Evolutionary conservation across 2,797 vertebrate genomes (phyloP), one percentile per base, ranked within the genome.

Genomic region (Cirrhinus mrigala): DNA sequence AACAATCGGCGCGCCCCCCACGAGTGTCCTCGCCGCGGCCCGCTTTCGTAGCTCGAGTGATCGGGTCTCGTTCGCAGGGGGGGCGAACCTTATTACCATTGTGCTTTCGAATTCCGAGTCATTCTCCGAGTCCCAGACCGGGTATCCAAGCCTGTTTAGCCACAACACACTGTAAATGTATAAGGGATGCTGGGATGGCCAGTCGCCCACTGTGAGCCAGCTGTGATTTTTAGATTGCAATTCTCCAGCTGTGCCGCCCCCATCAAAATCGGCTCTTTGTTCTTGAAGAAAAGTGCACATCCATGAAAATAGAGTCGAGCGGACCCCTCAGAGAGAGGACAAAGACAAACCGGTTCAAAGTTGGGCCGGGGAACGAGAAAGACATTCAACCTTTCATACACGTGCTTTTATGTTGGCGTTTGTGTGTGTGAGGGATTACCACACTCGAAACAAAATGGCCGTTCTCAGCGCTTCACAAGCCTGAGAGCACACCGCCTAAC

Each of bases 141-240:
- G 73, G 87, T 81, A 60, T 84, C 90, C 78, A 56, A 71, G 86
- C 62, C 85, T 69, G 70, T 81, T 85, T 88, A 84, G 73, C 64
- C 77, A 52, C 54, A n/a, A 64, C 66, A 14, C 82, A 86, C 84
- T 85, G 85, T 87, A 87, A 84, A 88, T 87, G 80, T 81, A 82
- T 12, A n/a, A 79, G 62, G 71, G 81, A 87, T 76, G 69, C 85
- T 27, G 84, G 52, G 85, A 86, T 54, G 87, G 84, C 62, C 54
- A 29, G 76, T 82, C 27, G 52, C 83, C 74, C 78, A 70, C 80
- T 86, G 83, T 58, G 86, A 82, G 74, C 86, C 82, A 50, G 78
- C 90, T 84, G 88, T 88, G 86, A 89, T 86, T 81, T 89, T 89
- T 73, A 87, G 88, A 90, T 89, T 90, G 87, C 85, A 77, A 79